A percentile compares a stretch with the other conserved stretches of the same genome.
These are phyloP conservation scores for Theocolax elegans DNA, from an alignment of 1,140 invertebrate genomes.

Conservation along the genomic window DNA sequence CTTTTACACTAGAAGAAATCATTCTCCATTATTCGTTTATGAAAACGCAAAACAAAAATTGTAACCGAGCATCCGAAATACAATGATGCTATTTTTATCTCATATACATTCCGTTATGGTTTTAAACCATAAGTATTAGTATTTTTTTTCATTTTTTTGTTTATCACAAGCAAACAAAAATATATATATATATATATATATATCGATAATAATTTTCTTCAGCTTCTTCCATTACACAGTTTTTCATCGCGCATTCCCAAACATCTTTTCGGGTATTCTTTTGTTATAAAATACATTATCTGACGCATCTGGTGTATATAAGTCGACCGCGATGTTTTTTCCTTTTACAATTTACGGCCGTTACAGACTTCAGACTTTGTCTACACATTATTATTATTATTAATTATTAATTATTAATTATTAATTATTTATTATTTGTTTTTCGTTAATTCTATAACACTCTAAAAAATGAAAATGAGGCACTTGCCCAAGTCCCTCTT, in stretches of 20 bases:
- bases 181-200: slow-evolving; percentile 9
- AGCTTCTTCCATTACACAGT: slow-evolving; percentile 39
- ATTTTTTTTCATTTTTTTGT: no score
- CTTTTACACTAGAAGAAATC: no score
- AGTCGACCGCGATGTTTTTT: slow-evolving; percentile 35
- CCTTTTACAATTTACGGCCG: no score
- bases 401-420: slow-evolving; percentile 40
- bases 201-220: slow-evolving; percentile 35
- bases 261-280: slow-evolving; percentile 39
- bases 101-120: slow-evolving; percentile 43
- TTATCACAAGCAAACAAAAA: slow-evolving; percentile 45
- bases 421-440: slow-evolving; percentile 43
- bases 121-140: slow-evolving; percentile 46
- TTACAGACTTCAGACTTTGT: slow-evolving; percentile 47
- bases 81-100: slow-evolving; percentile 11
- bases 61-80: slow-evolving; percentile 15
- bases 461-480: slow-evolving; percentile 52
- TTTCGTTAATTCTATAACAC: slow-evolving; percentile 33
- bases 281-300: slow-evolving; percentile 42
- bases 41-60: slow-evolving; percentile 20
- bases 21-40: not conserved
- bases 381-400: slow-evolving; percentile 45
- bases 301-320: slow-evolving; percentile 34
- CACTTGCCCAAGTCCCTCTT: slow-evolving; percentile 57
- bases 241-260: slow-evolving; percentile 2